phyloP scores from a whole-genome alignment of 2,113 vertebrate species.

The Enhydra lutris region DNA sequence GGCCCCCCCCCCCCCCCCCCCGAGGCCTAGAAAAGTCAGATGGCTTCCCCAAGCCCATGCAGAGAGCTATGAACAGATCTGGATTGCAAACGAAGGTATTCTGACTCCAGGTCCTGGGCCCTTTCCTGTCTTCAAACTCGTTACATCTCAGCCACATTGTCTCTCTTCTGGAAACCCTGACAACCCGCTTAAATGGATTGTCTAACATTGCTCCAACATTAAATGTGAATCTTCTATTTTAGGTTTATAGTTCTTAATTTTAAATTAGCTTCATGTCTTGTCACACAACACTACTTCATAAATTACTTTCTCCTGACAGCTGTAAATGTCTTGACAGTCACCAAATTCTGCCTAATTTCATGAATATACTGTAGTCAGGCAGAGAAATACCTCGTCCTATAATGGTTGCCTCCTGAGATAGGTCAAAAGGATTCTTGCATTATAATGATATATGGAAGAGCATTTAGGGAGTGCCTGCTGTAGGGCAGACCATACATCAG shows the following conservation, averaged over 20 bases:
- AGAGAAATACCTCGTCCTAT: neutral
- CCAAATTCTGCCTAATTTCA: neutral
- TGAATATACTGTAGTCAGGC: neutral
- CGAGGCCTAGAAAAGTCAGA: neutral
- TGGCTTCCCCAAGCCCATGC: neutral
- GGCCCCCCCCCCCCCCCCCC: neutral
- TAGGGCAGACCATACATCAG: neutral
- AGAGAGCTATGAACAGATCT: neutral
- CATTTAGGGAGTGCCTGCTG: accelerated
- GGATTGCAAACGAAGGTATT: neutral
- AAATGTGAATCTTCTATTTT: neutral
- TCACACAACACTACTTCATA: neutral
- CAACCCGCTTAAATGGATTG: neutral
- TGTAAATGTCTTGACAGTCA: neutral
- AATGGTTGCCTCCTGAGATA: neutral
- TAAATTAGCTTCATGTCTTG: neutral
- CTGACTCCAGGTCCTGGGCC: neutral
- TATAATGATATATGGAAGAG: neutral
- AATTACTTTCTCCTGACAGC: neutral
- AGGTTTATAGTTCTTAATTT: neutral
- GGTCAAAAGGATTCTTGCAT: neutral
- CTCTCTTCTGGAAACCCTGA: neutral
- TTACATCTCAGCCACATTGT: neutral
- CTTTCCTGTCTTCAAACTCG: neutral
- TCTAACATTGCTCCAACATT: neutral